Base-by-base conservation (phyloP, 2,888 invertebrate species). In the Himalopsyche japonica region DNA sequence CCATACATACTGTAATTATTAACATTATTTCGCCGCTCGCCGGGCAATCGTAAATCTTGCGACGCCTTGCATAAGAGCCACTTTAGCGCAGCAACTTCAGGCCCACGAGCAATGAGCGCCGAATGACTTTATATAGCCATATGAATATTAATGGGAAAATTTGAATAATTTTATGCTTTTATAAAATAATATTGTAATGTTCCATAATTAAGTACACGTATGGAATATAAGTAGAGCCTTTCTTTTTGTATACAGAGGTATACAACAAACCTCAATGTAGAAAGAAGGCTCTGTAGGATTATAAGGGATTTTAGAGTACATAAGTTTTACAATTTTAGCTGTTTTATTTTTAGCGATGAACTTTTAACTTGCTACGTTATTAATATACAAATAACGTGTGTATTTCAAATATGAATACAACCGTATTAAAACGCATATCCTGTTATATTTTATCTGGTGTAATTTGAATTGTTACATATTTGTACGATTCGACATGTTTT, bases 121-220 rank as follows among this genome's bases (percentile, higher is more conserved):
- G 85, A 86, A 83, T 82, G 83, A 83, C 84, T 85, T 64, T 84
- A 84, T 86, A 86, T 80, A 78, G 84, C 84, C 64, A 57, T 82
- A 83, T 86, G 86, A 86, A 86, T 86, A 86, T 86, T 87, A 86
- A 87, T 87, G 86, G 81, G 27, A 78, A 32, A 82, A 86, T 87
- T 87, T 85, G 84, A 87, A 87, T 87, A 87, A 87, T 87, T 84
- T 86, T 85, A 82, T 82, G 81, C 79, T 85, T 86, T 86, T 86
- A 82, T 85, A 83, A 84, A 86, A 85, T 85, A 85, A 86, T 86
- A 84, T 76, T 83, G 76, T 82, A 86, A 84, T 85, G 84, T 78
- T 30, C 84, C 84, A 82, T 82, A 82, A 86, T 85, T 85, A 86
- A 81, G 79, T 82, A 82, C 77, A 83, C 57, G 82, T 82, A 82